Evolutionary conservation across 2,113 vertebrate species (phyloP), one percentile per base, ranked within the genome.

Genomic region (Sebastes schlegelii): DNA sequence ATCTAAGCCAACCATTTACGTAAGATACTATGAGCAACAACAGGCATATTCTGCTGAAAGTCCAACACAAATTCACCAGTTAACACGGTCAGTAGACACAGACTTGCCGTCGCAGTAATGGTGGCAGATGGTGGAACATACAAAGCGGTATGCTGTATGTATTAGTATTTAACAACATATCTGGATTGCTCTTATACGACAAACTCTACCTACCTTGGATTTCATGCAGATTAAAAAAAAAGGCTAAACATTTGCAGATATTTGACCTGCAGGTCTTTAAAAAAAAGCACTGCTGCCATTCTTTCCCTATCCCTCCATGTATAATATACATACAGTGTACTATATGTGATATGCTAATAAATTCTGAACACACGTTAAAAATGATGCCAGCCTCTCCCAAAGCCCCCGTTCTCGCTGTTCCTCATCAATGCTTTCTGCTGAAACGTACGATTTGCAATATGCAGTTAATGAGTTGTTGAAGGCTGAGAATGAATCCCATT

Each of bases 401-500:
- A 86, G 83, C 84, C 61, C 80, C 77, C 63, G 49, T 86, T 92
- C 92, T 90, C 46, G 60, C 81, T 91, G 93, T 94, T 95, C 93
- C 93, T 93, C 95, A 95, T 94, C 93, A 94, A 84, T 92, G 92
- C 91, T 90, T 95, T 95, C 92, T 94, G 95, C 95, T 95, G 94
- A 95, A 95, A 96, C 54, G 80, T 92, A 93, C 92, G 61, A 94
- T 95, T 95, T 94, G 94, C 92, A 95, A 93, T 94, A 92, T 93
- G 94, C 91, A 94, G 94, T 95, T 95, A 96, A 95, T 96, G 94
- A 96, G 94, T 94, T 95, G 94, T 95, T 95, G 92, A 94, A 93
- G 84, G 91, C 93, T 94, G 91, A 94, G 92, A 95, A 95, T 91
- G 93, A 93, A 94, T 95, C 93, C 94, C 93, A 95, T 95, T 96